Evolutionary conservation across 1,140 invertebrate species (phyloP).

Genomic region (Pollicipes pollicipes): DNA sequence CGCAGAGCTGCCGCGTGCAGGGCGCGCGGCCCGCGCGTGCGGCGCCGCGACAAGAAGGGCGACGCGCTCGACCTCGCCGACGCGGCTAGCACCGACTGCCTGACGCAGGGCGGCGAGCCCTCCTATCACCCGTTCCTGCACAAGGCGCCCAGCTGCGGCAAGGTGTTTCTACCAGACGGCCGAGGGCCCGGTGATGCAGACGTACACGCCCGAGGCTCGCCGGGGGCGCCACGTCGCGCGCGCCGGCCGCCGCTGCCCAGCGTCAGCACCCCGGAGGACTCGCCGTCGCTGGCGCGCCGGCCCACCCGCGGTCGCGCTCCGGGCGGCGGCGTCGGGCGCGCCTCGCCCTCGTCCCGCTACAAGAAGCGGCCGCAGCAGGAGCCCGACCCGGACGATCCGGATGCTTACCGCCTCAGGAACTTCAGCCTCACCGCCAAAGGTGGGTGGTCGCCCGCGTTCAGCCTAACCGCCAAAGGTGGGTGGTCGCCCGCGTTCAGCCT

Average conservation of each 20-base stretch:
- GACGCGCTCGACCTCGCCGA: background rate
- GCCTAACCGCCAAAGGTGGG: too few relatives aligned
- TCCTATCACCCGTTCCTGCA: slow-evolving; percentile 18
- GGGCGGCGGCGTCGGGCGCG: slow-evolving; percentile 8
- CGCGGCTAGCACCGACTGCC: background rate
- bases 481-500: too few relatives aligned
- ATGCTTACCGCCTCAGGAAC: slow-evolving; percentile 18
- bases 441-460: too few relatives aligned
- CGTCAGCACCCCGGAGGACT: slow-evolving; percentile 15
- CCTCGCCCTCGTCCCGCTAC: background rate
- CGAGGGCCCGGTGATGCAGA: slow-evolving; percentile 11
- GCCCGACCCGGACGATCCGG: slow-evolving; percentile 17
- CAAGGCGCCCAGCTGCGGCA: slow-evolving; percentile 19
- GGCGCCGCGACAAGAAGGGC: slow-evolving; percentile 10
- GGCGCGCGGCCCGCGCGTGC: slow-evolving; percentile 15
- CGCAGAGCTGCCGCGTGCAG: slow-evolving; percentile 19
- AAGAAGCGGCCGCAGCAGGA: too few relatives aligned
- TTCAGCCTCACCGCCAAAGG: slow-evolving; percentile 18
- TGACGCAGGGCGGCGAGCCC: slow-evolving; percentile 11
- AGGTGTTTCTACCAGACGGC: slow-evolving; percentile 15
- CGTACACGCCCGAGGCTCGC: slow-evolving; percentile 14
- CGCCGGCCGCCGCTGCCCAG: slow-evolving; percentile 14
- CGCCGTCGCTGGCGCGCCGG: slow-evolving; percentile 10
- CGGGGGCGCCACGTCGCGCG: slow-evolving; percentile 16
- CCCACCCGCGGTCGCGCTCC: slow-evolving; percentile 12